Evolutionary conservation across 2,797 vertebrate genomes (phyloP), one percentile per base, ranked within the genome.

Genomic region (Kryptopterus vitreolus): DNA sequence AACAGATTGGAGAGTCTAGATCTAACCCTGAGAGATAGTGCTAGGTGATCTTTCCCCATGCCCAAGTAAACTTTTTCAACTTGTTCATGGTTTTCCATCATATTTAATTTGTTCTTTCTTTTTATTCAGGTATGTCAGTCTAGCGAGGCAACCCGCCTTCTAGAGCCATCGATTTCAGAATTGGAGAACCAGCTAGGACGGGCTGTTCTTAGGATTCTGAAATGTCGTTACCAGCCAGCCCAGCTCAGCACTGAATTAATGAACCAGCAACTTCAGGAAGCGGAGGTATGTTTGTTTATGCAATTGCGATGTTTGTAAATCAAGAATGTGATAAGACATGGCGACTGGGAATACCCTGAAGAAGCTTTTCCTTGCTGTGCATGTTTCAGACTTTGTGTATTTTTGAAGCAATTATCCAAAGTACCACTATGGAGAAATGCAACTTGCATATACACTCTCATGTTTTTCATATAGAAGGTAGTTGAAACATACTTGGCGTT

Each of bases 251-350:
- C 92, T 24, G 61, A 88, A 7, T 91, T 93, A 63, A 94, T 95
- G 95, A 88, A 87, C 52, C 90, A 90, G 83, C 96, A 98, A 82
- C 91, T 98, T 70, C 89, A 94, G 84, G 94, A 95, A 69, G 95
- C 96, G 59, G 92, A 97, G 95, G 97, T 98, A 93, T 78, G 69
- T 29, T 74, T 58, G 50, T n/a, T 65, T 72, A 48, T 66, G 18
- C 9, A 6, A 29, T 16, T 31, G n/a, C 53, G 2, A 43, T 69
- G n/a, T 77, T 55, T 70, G 29, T 38, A 53, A 33, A 43, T 22
- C 8, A 71, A 50, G n/a, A 1, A 53, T 31, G 5, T 10, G 29
- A 71, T 43, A 77, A 62, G 31, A 35, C 9, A 77, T 53, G 31
- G 35, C 58, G 38, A 24, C 12, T 43, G 52, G 24, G 50, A 73